These are phyloP conservation scores for Okamejei kenojei DNA, from an alignment of 2,797 vertebrate genomes.

Conservation along the genomic window DNA sequence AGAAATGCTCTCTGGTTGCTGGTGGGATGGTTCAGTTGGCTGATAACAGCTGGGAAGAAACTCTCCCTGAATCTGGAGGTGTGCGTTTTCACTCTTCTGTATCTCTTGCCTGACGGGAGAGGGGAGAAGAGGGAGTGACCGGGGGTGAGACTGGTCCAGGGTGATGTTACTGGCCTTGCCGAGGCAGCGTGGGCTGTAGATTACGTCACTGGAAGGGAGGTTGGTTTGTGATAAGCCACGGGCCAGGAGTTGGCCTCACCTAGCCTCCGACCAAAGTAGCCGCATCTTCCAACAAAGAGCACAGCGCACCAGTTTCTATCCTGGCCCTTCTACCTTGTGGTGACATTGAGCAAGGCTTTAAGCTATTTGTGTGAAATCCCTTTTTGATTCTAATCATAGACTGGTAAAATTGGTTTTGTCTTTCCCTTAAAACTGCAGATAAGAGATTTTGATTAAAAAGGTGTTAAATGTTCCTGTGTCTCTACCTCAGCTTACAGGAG, in stretches of 20 bases:
- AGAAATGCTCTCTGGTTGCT: no score
- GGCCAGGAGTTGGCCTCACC: neutral
- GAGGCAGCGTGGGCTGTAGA: no score
- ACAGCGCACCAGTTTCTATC: neutral
- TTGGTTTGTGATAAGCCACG: neutral
- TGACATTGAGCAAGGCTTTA: neutral
- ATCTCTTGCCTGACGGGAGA: no score
- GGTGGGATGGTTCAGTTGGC: no score
- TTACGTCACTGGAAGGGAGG: no score
- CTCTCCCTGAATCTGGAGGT: no score
- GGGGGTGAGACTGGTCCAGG: no score
- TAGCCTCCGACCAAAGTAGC: conserved; percentile 3
- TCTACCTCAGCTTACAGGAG: neutral
- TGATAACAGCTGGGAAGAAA: no score
- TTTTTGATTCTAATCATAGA: neutral
- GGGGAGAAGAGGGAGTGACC: no score
- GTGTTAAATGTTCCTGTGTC: neutral
- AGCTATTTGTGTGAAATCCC: neutral
- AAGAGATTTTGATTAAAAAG: neutral
- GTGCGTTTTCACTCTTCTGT: no score
- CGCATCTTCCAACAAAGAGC: neutral
- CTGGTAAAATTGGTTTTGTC: neutral
- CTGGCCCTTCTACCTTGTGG: neutral
- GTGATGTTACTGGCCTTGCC: no score
- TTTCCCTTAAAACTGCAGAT: neutral